A percentile compares a stretch with the other conserved stretches of the same genome.
phyloP scores from a whole-genome alignment of 2,888 invertebrate genomes.

The Trissolcus brochymenae region DNA sequence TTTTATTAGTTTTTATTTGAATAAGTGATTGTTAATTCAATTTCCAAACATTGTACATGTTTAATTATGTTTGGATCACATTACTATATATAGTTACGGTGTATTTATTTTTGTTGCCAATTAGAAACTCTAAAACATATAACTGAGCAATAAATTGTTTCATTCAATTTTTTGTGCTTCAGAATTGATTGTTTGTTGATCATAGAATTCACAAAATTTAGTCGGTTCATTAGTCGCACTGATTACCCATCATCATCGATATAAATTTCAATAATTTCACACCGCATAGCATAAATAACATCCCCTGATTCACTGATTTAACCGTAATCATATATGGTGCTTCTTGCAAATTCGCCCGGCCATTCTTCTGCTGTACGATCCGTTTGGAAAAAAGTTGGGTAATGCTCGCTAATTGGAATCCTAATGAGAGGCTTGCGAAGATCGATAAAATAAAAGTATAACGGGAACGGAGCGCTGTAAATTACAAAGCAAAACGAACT shows the following conservation, averaged over 20 bases:
- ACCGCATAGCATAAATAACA: conserved; percentile 30
- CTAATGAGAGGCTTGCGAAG: conserved; percentile 54
- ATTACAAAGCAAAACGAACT: conserved; percentile 56
- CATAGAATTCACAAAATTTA: too few relatives aligned
- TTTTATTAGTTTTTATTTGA: too few relatives aligned
- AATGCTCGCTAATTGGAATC: conserved; percentile 55
- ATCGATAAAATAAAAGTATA: conserved; percentile 60
- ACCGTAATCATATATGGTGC: conserved; percentile 31
- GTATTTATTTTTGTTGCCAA: too few relatives aligned
- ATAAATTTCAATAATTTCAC: conserved; percentile 42
- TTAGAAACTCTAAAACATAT: too few relatives aligned
- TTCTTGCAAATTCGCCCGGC: conserved; percentile 23
- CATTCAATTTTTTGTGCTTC: background rate
- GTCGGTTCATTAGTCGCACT: too few relatives aligned
- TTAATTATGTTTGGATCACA: too few relatives aligned
- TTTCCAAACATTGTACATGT: too few relatives aligned
- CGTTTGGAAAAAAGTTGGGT: conserved; percentile 46
- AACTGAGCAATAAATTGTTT: too few relatives aligned
- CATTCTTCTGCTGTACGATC: conserved; percentile 40
- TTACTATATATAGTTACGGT: too few relatives aligned
- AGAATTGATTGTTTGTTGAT: too few relatives aligned
- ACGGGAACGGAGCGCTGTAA: conserved; percentile 50
- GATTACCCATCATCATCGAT: conserved; percentile 1
- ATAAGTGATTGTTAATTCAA: too few relatives aligned
- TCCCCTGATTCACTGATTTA: conserved; percentile 34